phyloP scores from a whole-genome alignment of 2,888 invertebrate species.

The Lasioglossum lativentre region DNA sequence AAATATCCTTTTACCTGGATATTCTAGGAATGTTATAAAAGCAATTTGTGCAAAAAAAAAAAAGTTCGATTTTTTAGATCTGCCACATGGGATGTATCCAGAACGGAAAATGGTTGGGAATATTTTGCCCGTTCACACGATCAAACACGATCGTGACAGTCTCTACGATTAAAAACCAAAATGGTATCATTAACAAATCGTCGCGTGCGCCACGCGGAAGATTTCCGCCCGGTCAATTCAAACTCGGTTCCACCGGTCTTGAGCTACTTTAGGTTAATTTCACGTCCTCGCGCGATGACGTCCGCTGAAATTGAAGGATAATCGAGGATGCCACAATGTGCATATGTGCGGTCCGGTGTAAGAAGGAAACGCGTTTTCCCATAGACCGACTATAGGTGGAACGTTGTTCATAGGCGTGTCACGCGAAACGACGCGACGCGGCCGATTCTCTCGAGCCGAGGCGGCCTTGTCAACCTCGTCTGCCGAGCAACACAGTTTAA shows the following conservation, averaged over 20 bases:
- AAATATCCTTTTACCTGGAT: too few species aligned
- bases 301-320: conserved; percentile 57
- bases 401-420: conserved; percentile 60
- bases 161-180: conserved; percentile 19
- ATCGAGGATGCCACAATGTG: not conserved
- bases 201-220: not conserved
- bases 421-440: conserved; percentile 37
- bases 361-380: conserved; percentile 57
- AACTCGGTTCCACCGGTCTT: conserved; percentile 52
- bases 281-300: conserved; percentile 54
- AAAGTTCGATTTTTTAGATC: too few species aligned
- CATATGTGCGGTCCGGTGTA: not conserved
- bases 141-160: conserved; percentile 2
- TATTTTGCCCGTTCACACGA: not conserved
- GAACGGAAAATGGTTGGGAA: not conserved
- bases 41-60: too few species aligned
- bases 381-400: conserved; percentile 13
- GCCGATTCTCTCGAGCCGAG: conserved; percentile 58
- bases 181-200: conserved; percentile 40
- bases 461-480: conserved; percentile 75
- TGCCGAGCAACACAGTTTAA: conserved; percentile 57
- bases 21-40: too few species aligned
- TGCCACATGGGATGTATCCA: too few species aligned
- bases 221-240: not conserved
- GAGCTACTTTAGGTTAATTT: conserved; percentile 60